These are phyloP conservation scores for Penaeus chinensis DNA, from an alignment of 1,140 invertebrate species.

Conservation along the genomic window DNA sequence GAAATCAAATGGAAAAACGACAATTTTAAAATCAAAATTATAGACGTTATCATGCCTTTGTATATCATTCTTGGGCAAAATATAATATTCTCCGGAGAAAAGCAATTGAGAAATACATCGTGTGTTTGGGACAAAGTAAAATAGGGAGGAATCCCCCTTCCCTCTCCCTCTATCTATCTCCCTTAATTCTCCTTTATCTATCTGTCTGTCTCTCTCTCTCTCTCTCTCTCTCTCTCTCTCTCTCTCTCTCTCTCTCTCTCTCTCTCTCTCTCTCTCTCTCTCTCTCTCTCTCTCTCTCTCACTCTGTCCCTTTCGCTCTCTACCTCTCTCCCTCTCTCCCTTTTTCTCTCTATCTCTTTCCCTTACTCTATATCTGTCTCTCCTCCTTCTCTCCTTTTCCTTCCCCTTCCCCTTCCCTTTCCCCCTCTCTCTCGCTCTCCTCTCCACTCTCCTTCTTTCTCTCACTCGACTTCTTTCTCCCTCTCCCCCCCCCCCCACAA, in stretches of 20 bases:
- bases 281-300: no score
- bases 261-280: no score
- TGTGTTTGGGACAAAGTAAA: not conserved
- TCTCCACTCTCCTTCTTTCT: no score
- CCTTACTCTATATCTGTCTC: no score
- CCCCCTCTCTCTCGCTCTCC: no score
- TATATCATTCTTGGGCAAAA: not conserved
- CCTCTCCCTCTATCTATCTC: slow-evolving; percentile 21
- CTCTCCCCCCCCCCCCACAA: no score
- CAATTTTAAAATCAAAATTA: not conserved
- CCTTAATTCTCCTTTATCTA: not conserved
- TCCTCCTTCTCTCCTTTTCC: no score
- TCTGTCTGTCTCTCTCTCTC: slow-evolving; percentile 15
- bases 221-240: not conserved
- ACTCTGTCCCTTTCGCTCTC: no score
- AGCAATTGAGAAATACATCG: not conserved
- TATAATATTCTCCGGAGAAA: not conserved
- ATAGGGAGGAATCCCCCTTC: not conserved
- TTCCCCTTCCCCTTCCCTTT: no score
- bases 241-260: not conserved
- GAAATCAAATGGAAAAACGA: not conserved
- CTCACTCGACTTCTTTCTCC: no score
- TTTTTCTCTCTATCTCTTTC: no score
- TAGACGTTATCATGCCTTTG: not conserved
- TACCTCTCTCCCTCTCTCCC: no score